Conservation (phyloP, 2,113 vertebrate species). For the Ceratotherium simum region DNA sequence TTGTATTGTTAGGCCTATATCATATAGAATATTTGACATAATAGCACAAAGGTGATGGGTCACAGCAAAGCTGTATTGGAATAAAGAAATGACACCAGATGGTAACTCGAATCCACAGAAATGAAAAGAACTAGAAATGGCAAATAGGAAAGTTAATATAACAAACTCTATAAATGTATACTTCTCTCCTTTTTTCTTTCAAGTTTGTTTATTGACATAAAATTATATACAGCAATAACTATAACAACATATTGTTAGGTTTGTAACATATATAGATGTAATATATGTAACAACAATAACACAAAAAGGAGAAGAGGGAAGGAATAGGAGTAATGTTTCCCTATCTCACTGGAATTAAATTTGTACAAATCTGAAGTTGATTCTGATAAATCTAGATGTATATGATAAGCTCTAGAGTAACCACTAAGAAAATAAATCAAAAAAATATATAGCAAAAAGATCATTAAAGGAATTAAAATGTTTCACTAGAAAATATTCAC, state of each 20-base stretch:
- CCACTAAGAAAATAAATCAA: not conserved
- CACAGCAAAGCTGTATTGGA: not conserved
- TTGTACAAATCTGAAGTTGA: not conserved
- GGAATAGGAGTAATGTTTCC: not conserved
- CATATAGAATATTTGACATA: not conserved
- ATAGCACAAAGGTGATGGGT: not conserved
- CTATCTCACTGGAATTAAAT: not conserved
- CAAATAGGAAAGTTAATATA: not conserved
- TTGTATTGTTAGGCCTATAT: not conserved
- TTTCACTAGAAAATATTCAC: not conserved
- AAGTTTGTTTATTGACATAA: not conserved
- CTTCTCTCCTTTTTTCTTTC: not conserved
- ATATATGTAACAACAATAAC: not conserved
- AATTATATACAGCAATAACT: slow-evolving; percentile 14
- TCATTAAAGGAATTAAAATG: slow-evolving; percentile 8
- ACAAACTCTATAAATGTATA: not conserved
- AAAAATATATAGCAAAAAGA: not conserved
- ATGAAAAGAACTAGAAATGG: not conserved
- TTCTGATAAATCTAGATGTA: not conserved
- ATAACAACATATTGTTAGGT: not conserved
- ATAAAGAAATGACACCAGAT: not conserved
- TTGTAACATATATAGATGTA: not conserved
- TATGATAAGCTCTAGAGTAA: not conserved
- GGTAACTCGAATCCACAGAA: not conserved
- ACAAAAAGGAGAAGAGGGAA: not conserved